Conservation (phyloP, 2,888 invertebrate genomes). For the Caenorhabditis sp. region DNA sequence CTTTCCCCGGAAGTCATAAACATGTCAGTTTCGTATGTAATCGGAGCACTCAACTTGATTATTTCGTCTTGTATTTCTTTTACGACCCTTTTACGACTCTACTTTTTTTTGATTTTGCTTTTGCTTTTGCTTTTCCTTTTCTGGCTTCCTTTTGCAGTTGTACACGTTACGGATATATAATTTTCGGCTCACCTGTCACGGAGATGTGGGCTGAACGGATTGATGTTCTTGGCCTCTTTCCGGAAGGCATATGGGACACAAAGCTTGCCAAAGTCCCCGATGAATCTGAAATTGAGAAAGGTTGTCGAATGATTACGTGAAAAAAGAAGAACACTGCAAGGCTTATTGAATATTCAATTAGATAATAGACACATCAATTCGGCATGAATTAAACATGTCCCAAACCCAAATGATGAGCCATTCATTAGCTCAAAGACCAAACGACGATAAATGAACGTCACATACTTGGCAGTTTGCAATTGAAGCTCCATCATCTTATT, state of each 20-base stretch:
- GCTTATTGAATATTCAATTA: slow-evolving; percentile 41
- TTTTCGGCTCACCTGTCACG: slow-evolving; percentile 72
- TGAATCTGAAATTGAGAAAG: slow-evolving; percentile 76
- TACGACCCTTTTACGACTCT: slow-evolving; percentile 73
- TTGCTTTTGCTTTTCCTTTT: background rate
- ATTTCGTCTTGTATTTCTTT: slow-evolving; percentile 18
- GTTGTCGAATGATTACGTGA: too few relatives aligned
- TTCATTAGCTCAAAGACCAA: background rate
- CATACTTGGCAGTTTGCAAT: slow-evolving; percentile 58
- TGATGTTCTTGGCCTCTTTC: slow-evolving; percentile 81
- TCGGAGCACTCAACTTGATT: slow-evolving; percentile 20
- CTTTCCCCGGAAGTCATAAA: slow-evolving; percentile 9
- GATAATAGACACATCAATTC: slow-evolving; percentile 49
- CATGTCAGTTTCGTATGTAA: background rate
- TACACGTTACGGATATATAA: too few relatives aligned
- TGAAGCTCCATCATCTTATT: slow-evolving; percentile 56
- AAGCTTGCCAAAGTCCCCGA: slow-evolving; percentile 78
- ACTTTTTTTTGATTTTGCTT: slow-evolving; percentile 50
- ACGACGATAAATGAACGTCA: too few relatives aligned
- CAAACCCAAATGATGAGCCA: slow-evolving; percentile 23
- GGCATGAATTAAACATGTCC: slow-evolving; percentile 49
- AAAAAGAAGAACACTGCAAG: slow-evolving; percentile 20
- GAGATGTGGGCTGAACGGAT: slow-evolving; percentile 80
- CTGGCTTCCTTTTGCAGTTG: too few relatives aligned
- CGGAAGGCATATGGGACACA: slow-evolving; percentile 78